A percentile compares a stretch with the other conserved stretches of the same genome.
These are phyloP conservation scores for Drosophila kuntzei DNA, from an alignment of 2,888 invertebrate species.

Conservation along the genomic window DNA sequence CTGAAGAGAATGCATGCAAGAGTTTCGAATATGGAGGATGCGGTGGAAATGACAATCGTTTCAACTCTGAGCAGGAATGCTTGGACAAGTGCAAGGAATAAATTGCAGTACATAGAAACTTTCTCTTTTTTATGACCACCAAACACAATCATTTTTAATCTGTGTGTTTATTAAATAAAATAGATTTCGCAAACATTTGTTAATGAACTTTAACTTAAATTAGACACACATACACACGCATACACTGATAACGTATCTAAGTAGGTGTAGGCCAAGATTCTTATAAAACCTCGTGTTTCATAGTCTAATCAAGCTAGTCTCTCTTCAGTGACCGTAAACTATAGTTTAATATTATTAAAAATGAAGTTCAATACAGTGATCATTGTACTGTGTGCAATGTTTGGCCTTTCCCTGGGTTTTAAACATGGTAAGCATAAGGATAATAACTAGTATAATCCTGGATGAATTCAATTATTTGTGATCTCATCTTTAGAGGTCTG, in stretches of 20 bases:
- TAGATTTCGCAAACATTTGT: slow-evolving; percentile 53
- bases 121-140: no score
- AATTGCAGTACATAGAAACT: neutral
- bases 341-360: slow-evolving; percentile 1
- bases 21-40: slow-evolving; percentile 44
- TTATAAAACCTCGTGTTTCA: slow-evolving; percentile 50
- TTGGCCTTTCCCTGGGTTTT: slow-evolving; percentile 50
- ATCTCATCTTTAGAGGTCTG: slow-evolving; percentile 37
- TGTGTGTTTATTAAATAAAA: slow-evolving; percentile 24
- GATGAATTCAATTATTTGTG: neutral
- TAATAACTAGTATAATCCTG: no score
- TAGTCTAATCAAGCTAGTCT: slow-evolving; percentile 44
- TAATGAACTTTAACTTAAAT: slow-evolving; percentile 58
- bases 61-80: slow-evolving; percentile 10
- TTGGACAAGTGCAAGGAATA: slow-evolving; percentile 12
- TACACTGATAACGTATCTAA: slow-evolving; percentile 11
- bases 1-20: slow-evolving; percentile 49
- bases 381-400: slow-evolving; percentile 54
- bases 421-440: slow-evolving; percentile 59
- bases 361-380: slow-evolving; percentile 56
- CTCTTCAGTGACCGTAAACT: slow-evolving; percentile 8
- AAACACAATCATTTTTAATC: no score
- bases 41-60: slow-evolving; percentile 44
- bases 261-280: slow-evolving; percentile 1
- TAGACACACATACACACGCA: slow-evolving; percentile 14